phyloP scores from a whole-genome alignment of 2,113 vertebrate genomes.

The Gambusia holbrooki region DNA sequence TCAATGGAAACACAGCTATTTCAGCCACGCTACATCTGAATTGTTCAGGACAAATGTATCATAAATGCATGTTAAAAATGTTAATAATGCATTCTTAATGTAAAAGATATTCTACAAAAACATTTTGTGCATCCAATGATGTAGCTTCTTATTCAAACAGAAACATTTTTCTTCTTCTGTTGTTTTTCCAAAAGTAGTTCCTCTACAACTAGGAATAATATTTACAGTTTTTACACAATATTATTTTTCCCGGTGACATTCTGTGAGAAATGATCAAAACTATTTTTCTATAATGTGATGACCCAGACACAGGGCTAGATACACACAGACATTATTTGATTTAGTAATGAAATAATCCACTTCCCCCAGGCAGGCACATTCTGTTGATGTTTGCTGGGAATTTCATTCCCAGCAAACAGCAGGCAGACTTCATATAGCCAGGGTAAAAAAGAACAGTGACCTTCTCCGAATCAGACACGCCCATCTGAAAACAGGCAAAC shows the following conservation, averaged over 20 bases:
- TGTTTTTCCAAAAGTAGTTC: neutral
- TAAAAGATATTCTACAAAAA: too few species aligned
- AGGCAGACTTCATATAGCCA: slow-evolving; percentile 5
- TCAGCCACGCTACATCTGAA: neutral
- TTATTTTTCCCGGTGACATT: neutral
- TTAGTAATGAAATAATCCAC: slow-evolving; percentile 35
- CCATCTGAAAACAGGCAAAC: neutral
- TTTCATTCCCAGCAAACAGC: neutral
- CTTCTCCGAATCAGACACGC: slow-evolving; percentile 12
- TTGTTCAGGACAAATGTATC: neutral
- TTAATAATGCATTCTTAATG: too few species aligned
- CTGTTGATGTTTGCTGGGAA: slow-evolving; percentile 23
- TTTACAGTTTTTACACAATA: neutral
- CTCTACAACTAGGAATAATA: neutral
- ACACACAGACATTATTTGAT: slow-evolving; percentile 32
- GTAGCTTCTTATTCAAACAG: neutral
- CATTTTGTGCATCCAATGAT: neutral
- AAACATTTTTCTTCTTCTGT: neutral
- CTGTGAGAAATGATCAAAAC: neutral
- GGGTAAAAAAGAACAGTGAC: slow-evolving; percentile 12
- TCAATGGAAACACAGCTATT: too few species aligned
- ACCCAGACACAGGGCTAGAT: slow-evolving; percentile 18
- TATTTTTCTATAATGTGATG: neutral
- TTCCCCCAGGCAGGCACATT: slow-evolving; percentile 11
- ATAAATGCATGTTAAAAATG: neutral